A percentile compares a stretch with the other conserved stretches of the same genome.
These are phyloP conservation scores for Pantala flavescens DNA, from an alignment of 1,140 invertebrate species.

Conservation along the genomic window DNA sequence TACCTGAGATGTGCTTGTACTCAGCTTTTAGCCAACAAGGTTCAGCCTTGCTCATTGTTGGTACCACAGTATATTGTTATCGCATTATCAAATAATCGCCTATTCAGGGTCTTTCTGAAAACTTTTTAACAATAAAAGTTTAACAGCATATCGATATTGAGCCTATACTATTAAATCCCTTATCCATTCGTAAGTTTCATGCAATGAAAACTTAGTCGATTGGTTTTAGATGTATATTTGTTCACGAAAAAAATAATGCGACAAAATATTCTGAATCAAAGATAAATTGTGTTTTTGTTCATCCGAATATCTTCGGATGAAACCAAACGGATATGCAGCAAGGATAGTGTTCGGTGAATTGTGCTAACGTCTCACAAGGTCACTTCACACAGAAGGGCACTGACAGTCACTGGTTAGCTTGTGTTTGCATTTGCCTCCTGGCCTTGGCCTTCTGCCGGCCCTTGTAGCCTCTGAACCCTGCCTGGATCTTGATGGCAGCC, in stretches of 20 bases:
- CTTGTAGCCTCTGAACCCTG: slow-evolving; percentile 34
- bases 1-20: too few species aligned
- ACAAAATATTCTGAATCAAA: neutral
- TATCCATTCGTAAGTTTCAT: too few species aligned
- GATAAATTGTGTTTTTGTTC: neutral
- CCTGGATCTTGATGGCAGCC: slow-evolving; percentile 36
- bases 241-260: neutral
- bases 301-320: neutral
- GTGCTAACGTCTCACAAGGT: neutral
- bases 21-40: too few species aligned
- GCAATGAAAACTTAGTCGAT: too few species aligned
- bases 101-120: too few species aligned
- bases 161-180: too few species aligned
- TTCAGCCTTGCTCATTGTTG: too few species aligned
- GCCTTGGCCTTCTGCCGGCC: slow-evolving; percentile 26
- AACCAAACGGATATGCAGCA: neutral
- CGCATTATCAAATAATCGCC: too few species aligned
- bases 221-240: neutral
- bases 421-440: neutral
- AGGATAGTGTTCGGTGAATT: neutral
- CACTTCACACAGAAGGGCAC: neutral
- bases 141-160: too few species aligned
- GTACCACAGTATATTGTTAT: too few species aligned
- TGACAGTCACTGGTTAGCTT: neutral
- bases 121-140: too few species aligned